Conservation (phyloP, 2,113 vertebrate species). For the Ornithorhynchus anatinus region DNA sequence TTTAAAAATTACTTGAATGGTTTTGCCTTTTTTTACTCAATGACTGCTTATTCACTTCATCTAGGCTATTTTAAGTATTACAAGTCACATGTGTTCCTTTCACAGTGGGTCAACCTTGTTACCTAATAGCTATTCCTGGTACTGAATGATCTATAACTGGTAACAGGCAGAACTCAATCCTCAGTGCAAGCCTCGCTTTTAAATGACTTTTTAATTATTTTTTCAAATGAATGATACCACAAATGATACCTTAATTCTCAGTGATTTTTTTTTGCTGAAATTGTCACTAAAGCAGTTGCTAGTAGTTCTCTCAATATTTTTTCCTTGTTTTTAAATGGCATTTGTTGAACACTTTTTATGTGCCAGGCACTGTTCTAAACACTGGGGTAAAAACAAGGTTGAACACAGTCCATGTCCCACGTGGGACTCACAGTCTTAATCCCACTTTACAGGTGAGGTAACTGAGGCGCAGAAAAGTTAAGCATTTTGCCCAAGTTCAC, state of each 20-base stretch:
- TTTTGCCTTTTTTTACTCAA: no score
- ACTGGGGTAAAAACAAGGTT: no score
- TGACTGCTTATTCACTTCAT: neutral
- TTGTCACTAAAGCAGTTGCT: neutral
- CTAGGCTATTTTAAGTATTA: neutral
- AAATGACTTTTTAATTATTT: slow-evolving; percentile 51
- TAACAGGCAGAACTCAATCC: neutral
- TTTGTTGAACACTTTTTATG: no score
- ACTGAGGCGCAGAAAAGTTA: no score
- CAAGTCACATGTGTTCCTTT: neutral
- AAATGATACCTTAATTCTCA: slow-evolving; percentile 20
- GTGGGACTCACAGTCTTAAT: no score
- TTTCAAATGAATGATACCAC: neutral
- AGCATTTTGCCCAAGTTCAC: no score
- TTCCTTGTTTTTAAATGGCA: no score
- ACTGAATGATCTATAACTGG: slow-evolving; percentile 12
- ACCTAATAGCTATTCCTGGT: neutral
- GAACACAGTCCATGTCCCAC: no score
- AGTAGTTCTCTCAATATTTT: slow-evolving; percentile 14
- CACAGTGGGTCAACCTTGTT: slow-evolving; percentile 10
- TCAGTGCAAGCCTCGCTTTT: slow-evolving; percentile 33
- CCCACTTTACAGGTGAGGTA: no score
- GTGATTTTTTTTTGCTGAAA: slow-evolving; percentile 52
- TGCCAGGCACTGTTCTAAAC: no score
- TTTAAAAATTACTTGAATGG: no score